These are phyloP conservation scores for Octodon degus DNA, from an alignment of 2,113 vertebrate genomes.

Conservation along the genomic window DNA sequence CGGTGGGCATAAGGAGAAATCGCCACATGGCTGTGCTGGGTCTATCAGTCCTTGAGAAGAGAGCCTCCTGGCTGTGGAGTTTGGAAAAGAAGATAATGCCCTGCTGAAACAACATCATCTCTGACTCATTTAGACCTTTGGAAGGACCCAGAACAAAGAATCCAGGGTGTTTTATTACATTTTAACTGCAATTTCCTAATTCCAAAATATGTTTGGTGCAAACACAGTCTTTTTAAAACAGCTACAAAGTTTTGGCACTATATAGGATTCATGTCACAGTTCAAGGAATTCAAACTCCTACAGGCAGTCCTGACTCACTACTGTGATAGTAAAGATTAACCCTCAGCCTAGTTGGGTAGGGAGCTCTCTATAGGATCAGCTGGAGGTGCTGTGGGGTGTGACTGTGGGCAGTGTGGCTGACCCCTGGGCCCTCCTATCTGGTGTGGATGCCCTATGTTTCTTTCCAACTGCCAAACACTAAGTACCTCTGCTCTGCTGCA, in stretches of 20 bases:
- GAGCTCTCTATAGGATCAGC: background rate
- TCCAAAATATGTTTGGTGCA: background rate
- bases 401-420: background rate
- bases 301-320: background rate
- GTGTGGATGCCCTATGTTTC: background rate
- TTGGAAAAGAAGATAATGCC: background rate
- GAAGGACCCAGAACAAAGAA: background rate
- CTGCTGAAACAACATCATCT: background rate
- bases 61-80: background rate
- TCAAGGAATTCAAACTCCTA: background rate
- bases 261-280: background rate
- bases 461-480: background rate
- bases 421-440: background rate
- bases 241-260: background rate
- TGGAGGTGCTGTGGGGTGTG: background rate
- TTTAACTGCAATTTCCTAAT: background rate
- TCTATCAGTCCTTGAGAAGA: background rate
- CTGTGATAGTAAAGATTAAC: background rate
- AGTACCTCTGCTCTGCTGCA: background rate
- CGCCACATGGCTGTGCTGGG: background rate
- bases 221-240: background rate
- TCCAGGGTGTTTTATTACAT: background rate
- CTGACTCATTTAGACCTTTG: background rate
- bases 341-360: background rate
- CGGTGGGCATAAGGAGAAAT: background rate